Evolutionary conservation across 2,113 vertebrate genomes (phyloP).

Genomic region (Suncus etruscus): DNA sequence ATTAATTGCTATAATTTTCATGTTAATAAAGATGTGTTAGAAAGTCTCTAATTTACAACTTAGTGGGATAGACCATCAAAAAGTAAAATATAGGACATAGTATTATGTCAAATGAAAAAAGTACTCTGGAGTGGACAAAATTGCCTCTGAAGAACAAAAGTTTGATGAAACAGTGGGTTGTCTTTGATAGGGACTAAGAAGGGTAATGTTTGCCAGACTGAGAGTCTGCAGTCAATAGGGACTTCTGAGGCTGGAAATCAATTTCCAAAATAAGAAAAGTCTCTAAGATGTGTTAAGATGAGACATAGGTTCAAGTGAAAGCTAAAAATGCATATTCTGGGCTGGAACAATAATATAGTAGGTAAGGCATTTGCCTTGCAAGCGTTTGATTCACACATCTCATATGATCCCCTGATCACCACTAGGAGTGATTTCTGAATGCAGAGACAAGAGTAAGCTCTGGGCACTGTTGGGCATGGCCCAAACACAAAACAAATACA

Average conservation of each 20-base stretch:
- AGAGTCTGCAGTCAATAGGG: too few relatives aligned
- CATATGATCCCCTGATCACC: too few relatives aligned
- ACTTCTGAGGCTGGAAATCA: background rate
- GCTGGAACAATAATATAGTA: too few relatives aligned
- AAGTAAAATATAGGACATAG: background rate
- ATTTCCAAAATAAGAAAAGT: background rate
- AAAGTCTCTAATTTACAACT: conserved; percentile 8
- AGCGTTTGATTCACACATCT: too few relatives aligned
- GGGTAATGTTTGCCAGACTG: background rate
- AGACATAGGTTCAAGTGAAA: background rate
- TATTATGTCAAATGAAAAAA: background rate
- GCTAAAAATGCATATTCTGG: background rate
- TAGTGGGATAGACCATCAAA: background rate
- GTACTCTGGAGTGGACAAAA: background rate
- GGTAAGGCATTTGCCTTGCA: too few relatives aligned
- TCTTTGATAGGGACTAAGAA: background rate
- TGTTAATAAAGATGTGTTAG: background rate
- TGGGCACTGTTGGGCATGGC: too few relatives aligned
- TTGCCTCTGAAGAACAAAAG: background rate
- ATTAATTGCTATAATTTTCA: conserved; percentile 2
- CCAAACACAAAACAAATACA: background rate
- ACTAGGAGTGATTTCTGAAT: too few relatives aligned
- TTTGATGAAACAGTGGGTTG: background rate
- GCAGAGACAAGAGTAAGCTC: too few relatives aligned
- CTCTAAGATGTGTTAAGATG: background rate